These are phyloP conservation scores for Chelidonichthys spinosus DNA, from an alignment of 2,797 vertebrate species.

Conservation along the genomic window DNA sequence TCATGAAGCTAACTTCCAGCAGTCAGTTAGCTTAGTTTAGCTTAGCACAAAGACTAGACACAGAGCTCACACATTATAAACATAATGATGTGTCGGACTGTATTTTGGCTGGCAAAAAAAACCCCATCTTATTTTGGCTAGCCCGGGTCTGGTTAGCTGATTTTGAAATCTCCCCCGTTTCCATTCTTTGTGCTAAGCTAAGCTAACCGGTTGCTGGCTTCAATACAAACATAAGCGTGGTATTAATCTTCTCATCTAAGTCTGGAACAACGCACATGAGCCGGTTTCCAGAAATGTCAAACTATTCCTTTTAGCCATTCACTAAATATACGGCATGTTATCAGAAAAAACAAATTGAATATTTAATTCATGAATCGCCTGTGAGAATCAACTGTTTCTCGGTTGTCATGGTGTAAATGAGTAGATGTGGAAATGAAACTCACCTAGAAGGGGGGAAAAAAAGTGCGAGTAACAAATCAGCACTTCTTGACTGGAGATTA, in stretches of 20 bases:
- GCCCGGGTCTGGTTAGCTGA: neutral
- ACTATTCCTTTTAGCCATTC: neutral
- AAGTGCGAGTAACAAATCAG: slow-evolving; percentile 43
- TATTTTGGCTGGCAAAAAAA: neutral
- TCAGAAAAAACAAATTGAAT: neutral
- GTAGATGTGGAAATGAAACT: slow-evolving; percentile 26
- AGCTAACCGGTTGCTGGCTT: neutral
- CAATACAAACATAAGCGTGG: neutral
- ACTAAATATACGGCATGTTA: neutral
- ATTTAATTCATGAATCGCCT: neutral
- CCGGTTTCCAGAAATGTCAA: neutral
- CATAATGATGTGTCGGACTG: neutral
- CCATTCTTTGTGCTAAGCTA: neutral
- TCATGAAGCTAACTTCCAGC: neutral
- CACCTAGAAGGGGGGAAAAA: slow-evolving; percentile 4
- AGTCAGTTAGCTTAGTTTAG: neutral
- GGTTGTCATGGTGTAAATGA: neutral
- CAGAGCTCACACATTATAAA: neutral
- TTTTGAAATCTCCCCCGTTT: neutral
- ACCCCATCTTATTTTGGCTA: too few relatives aligned
- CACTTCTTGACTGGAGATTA: slow-evolving; percentile 53
- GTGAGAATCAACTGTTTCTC: neutral
- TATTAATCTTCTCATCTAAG: neutral
- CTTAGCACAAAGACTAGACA: neutral
- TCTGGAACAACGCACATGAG: neutral